Base-by-base conservation (phyloP, 1,140 invertebrate species). In the Vanessa tameamea region DNA sequence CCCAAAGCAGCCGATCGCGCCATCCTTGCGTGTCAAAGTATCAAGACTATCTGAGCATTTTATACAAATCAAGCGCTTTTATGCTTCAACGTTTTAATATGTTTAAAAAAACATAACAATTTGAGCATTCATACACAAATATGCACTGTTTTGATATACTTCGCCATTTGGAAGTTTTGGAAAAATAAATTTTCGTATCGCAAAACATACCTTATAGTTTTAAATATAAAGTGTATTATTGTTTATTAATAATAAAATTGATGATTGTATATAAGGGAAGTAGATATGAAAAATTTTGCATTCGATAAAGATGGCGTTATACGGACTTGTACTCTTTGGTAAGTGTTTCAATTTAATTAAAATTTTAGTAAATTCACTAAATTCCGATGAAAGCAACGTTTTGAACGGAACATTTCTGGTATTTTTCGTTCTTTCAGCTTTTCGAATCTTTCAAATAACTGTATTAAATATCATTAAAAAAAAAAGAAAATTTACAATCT, bases 1-100 rank as follows among this genome's bases (percentile, higher is more conserved):
- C 81, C 82, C 80, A 88, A 81, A 64, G 81, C 83, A 70, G 80
- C 79, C 53, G 76, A 59, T 65, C 80, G 79, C 84, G 82, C 85
- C 87, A 88, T 88, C 37, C 69, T 80, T 20, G 9, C 55, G 7
- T 31, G 55, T 26, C 23, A 26, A 26, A 13, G 12, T 9, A 14
- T 11, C 23, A 26, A 13, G 23, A 59, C 3, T 26, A 26, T 14
- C 14, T 26, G 2, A 20, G 0, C 20, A 43, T 13, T 59, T 59
- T 59, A 59, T 59, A 59, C 23, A 31, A 26, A 26, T 20, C 20
- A 26, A 23, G 0, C 4, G 1, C 12, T 59, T 23, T 59, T 13
- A 53, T 15, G n/a, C 51, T 16, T 7, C 3, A 23, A 59, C 11
- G 2, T 14, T 1, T 13, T 59, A 59, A 59, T 26, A 13, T 26